Conservation (phyloP, 2,113 vertebrate species). For the Chloroceryle aenea region DNA sequence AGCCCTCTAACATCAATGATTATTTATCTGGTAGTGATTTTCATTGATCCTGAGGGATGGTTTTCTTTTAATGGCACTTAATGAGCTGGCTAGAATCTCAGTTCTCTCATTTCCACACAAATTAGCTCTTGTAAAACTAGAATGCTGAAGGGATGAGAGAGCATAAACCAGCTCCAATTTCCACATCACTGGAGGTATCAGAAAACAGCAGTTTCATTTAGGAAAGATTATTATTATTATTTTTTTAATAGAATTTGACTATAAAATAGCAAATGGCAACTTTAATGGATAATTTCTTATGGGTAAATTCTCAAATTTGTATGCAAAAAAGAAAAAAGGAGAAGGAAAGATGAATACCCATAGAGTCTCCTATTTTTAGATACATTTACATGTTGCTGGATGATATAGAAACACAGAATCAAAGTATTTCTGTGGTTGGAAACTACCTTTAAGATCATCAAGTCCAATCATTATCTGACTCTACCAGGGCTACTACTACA, state of each 20-base stretch:
- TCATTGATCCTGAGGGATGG: background rate
- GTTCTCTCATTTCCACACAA: constrained; percentile 24
- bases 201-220: background rate
- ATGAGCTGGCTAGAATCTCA: constrained; percentile 12
- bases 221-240: no score
- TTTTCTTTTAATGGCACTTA: constrained; percentile 28
- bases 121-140: background rate
- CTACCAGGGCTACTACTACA: no score
- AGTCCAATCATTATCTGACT: no score
- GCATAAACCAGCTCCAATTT: background rate
- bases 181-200: background rate
- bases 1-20: background rate
- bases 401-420: no score
- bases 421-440: no score
- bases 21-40: constrained; percentile 1
- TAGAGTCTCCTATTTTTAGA: background rate
- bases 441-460: no score
- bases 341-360: background rate
- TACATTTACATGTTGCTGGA: background rate
- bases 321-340: background rate
- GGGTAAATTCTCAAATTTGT: background rate
- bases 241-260: background rate
- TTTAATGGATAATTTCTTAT: background rate
- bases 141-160: background rate
- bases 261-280: background rate